phyloP scores from a whole-genome alignment of 2,888 invertebrate species.

The Salticus scenicus region DNA sequence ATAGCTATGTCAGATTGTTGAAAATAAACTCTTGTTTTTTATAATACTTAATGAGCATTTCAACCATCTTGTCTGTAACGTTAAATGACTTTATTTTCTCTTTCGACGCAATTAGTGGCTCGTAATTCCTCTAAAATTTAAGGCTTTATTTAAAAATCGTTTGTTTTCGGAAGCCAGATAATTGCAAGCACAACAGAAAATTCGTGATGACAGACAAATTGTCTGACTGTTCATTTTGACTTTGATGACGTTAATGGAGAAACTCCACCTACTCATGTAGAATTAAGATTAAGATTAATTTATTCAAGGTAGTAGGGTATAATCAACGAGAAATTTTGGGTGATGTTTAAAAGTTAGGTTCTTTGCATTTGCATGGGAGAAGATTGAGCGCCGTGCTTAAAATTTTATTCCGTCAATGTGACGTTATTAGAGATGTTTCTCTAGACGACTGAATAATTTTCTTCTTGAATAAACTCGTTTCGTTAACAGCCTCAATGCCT shows the following conservation, averaged over 20 bases:
- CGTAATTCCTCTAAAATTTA: conserved; percentile 41
- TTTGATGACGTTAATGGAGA: conserved; percentile 66
- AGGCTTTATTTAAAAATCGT: conserved; percentile 53
- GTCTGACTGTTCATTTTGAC: conserved; percentile 58
- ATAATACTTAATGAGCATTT: conserved; percentile 52
- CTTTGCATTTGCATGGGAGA: conserved; percentile 44
- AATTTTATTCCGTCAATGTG: conserved; percentile 55
- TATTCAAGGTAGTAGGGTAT: conserved; percentile 46
- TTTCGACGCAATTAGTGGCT: background rate
- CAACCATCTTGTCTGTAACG: conserved; percentile 15
- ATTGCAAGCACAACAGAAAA: background rate
- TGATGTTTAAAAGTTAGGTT: conserved; percentile 59
- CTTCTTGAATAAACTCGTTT: conserved; percentile 57
- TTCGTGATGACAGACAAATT: conserved; percentile 50
- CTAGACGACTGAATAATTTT: conserved; percentile 39
- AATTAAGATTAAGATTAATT: conserved; percentile 68
- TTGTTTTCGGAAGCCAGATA: conserved; percentile 14
- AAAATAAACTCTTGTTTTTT: conserved; percentile 34
- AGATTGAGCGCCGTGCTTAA: conserved; percentile 32
- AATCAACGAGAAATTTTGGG: conserved; percentile 43
- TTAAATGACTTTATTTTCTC: conserved; percentile 53
- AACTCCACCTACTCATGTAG: conserved; percentile 40
- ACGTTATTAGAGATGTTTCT: conserved; percentile 51
- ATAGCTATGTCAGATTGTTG: background rate
- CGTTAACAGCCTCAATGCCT: conserved; percentile 63